Conservation (phyloP, 2,797 vertebrate species). For the Podarcis lilfordi region DNA sequence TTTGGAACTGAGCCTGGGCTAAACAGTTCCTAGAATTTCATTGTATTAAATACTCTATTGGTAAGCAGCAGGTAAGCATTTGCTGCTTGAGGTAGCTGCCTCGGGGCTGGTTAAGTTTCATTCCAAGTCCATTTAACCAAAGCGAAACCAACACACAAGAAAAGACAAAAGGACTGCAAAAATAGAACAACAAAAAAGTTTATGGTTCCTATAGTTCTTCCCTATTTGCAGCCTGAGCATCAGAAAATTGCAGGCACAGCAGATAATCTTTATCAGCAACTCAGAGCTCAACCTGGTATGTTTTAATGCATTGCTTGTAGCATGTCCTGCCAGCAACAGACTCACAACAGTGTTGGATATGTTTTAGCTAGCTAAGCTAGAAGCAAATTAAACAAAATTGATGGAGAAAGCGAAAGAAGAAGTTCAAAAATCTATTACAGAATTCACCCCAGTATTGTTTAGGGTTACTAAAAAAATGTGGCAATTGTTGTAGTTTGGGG, state of each 20-base stretch:
- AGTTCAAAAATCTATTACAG: background rate
- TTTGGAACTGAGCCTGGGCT: background rate
- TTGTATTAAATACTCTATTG: background rate
- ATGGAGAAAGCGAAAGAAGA: background rate
- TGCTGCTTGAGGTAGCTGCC: background rate
- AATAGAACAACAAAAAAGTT: background rate
- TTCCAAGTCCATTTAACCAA: background rate
- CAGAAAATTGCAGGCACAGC: background rate
- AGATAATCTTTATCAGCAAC: background rate
- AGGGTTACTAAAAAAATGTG: background rate
- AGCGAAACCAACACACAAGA: background rate
- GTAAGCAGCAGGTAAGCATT: background rate
- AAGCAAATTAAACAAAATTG: background rate
- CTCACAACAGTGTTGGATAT: background rate
- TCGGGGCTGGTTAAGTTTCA: background rate
- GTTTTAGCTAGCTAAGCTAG: background rate
- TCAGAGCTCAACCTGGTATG: background rate
- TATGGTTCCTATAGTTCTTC: background rate
- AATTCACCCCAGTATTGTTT: background rate
- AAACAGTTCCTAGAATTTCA: background rate
- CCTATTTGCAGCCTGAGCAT: background rate
- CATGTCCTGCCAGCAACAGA: background rate
- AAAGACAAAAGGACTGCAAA: too few species aligned
- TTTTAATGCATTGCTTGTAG: background rate
- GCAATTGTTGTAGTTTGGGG: background rate